Percentiles rank a stretch among this genome's conserved stretches.
These are phyloP conservation scores for Entomobrya multifasciata DNA, from an alignment of 2,888 invertebrate genomes.

Conservation along the genomic window DNA sequence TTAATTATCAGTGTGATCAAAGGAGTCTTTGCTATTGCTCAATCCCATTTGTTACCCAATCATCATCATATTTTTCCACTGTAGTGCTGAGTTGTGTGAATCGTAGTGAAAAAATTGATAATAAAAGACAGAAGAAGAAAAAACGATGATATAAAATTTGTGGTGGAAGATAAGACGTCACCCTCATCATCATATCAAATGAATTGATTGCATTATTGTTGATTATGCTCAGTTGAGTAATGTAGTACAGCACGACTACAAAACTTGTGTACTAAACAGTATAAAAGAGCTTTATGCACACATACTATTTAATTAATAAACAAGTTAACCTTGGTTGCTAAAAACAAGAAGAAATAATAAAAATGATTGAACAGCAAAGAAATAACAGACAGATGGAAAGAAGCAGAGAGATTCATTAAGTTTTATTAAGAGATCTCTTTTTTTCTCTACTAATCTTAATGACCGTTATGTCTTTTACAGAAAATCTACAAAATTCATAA, in stretches of 20 bases:
- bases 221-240: constrained; percentile 24
- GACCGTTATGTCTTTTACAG: not conserved
- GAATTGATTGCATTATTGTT: constrained; percentile 58
- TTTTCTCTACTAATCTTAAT: constrained; percentile 32
- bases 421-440: constrained; percentile 17
- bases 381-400: not conserved
- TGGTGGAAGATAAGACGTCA: constrained; percentile 32
- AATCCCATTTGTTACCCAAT: constrained; percentile 24
- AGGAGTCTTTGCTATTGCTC: not conserved
- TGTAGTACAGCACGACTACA: constrained; percentile 3
- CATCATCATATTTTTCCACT: not conserved
- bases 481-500: constrained; percentile 8
- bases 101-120: constrained; percentile 8
- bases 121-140: constrained; percentile 1
- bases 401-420: not conserved
- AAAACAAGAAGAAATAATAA: constrained; percentile 28
- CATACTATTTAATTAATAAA: constrained; percentile 29
- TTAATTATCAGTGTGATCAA: not conserved
- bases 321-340: constrained; percentile 42
- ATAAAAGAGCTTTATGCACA: not conserved
- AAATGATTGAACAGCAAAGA: constrained; percentile 13
- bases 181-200: constrained; percentile 17
- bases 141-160: not conserved
- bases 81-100: not conserved
- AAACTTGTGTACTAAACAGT: not conserved